A percentile compares a stretch with the other conserved stretches of the same genome.
These are phyloP conservation scores for Lamellibrachia columna DNA, from an alignment of 2,888 invertebrate genomes.

Conservation along the genomic window DNA sequence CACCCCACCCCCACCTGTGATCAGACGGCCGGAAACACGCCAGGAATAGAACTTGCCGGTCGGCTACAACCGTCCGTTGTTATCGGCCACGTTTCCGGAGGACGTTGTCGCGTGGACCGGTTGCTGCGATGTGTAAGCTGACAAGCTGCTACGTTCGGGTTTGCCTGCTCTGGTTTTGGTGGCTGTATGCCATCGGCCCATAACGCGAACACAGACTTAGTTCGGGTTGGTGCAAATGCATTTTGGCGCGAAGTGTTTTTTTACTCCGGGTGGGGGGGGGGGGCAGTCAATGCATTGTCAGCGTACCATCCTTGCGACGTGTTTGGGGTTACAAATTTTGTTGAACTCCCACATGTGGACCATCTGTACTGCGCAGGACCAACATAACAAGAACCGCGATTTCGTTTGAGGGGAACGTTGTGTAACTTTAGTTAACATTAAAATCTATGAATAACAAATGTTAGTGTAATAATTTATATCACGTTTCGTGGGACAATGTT, in stretches of 20 bases:
- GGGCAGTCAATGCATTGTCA: neutral
- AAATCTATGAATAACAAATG: too few relatives aligned
- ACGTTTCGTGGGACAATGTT: too few relatives aligned
- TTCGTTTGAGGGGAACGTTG: neutral
- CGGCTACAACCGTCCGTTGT: neutral
- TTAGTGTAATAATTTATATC: too few relatives aligned
- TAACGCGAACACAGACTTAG: too few relatives aligned
- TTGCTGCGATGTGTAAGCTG: neutral
- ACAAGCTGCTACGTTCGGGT: neutral
- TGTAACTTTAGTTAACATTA: neutral
- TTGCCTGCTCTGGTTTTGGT: neutral
- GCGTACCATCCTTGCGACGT: neutral
- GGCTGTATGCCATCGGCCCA: neutral
- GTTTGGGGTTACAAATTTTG: neutral
- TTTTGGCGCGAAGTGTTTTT: too few relatives aligned
- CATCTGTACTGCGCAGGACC: too few relatives aligned
- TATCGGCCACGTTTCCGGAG: constrained; percentile 1
- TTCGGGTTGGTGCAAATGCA: too few relatives aligned
- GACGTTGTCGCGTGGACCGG: neutral
- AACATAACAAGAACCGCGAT: neutral
- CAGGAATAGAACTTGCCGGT: neutral
- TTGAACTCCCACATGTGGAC: too few relatives aligned
- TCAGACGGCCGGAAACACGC: constrained; percentile 1
- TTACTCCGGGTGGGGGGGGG: too few relatives aligned
- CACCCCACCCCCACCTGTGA: neutral